Base-by-base conservation (phyloP, 2,113 vertebrate species). In the Dipodomys ordii region DNA sequence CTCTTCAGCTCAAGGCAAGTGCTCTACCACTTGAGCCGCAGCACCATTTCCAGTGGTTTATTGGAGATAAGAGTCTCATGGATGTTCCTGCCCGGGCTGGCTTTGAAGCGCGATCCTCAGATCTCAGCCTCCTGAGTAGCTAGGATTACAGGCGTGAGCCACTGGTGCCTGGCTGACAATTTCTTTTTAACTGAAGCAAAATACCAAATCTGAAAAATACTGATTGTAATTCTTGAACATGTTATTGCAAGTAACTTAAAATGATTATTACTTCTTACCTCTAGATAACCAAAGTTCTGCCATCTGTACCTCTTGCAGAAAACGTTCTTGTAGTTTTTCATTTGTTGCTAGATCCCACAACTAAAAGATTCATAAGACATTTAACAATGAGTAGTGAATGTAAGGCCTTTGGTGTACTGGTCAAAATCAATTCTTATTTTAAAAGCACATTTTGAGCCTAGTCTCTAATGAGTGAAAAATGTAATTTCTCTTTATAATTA, bases 301-400 rank as follows among this genome's bases (percentile, higher is more conserved):
- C 87, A 96, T 89, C 62, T 72, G 79, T 67, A 27, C 78, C 87
- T 98, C 95, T 87, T 88, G 94, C 53, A 98, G 93, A 91, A 96
- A 97, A 87, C 94, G 79, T 44, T 98, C 95, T 16, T 96, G 93
- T 5, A 80, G 25, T 67, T 90, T 96, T 97, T 95, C 89, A 90
- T 87, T 74, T 65, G 83, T 91, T 90, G 94, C 91, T 88, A 88
- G 13, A 80, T 96, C 76, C 79, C 64, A 72, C 73, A 87, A 88
- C 95, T 96, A 86, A 93, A 94, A 83, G 80, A 88, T 67, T 92
- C 19, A 82, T 64, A 92, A 97, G 87, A 94, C n/a, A 93, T 35
- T 76, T 93, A 94, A 73, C 5, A 91, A 25, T 95, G 87, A 95
- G 35, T 93, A 92, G 82, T 35, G 23, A 94, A 46, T 84, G 2